Percentiles rank a stretch among this genome's conserved stretches.
Evolutionary conservation across 2,888 invertebrate genomes (phyloP).

Genomic region (Stenodema calcarata): DNA sequence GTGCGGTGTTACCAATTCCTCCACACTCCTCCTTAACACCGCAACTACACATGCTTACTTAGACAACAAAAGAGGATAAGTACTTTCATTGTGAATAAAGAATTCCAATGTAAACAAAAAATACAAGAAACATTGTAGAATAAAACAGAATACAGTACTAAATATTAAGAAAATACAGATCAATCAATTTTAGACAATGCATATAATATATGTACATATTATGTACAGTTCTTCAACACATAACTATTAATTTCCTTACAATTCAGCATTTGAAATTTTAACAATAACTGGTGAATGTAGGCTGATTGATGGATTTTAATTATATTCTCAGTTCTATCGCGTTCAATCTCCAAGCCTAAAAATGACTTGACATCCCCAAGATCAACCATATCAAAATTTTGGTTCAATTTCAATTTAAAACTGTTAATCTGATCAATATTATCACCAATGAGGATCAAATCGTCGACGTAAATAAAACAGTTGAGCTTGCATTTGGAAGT

Average conservation of each 20-base stretch:
- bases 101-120: too few relatives aligned
- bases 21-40: too few relatives aligned
- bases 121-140: too few relatives aligned
- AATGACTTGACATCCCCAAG: not conserved
- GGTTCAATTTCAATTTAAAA: not conserved
- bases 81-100: too few relatives aligned
- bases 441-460: conserved; percentile 47
- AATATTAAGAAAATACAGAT: too few relatives aligned
- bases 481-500: not conserved
- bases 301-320: not conserved
- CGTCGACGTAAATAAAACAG: not conserved
- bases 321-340: not conserved
- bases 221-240: too few relatives aligned
- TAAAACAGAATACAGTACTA: too few relatives aligned
- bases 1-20: too few relatives aligned
- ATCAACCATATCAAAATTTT: not conserved
- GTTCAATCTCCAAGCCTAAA: not conserved
- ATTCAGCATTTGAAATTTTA: not conserved
- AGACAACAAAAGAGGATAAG: too few relatives aligned
- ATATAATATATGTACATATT: too few relatives aligned
- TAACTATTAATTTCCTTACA: not conserved
- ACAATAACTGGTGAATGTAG: conserved; percentile 4
- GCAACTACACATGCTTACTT: too few relatives aligned
- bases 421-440: not conserved
- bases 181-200: too few relatives aligned